These are phyloP conservation scores for Harpagoxenus sublaevis DNA, from an alignment of 2,888 invertebrate species.

Conservation along the genomic window DNA sequence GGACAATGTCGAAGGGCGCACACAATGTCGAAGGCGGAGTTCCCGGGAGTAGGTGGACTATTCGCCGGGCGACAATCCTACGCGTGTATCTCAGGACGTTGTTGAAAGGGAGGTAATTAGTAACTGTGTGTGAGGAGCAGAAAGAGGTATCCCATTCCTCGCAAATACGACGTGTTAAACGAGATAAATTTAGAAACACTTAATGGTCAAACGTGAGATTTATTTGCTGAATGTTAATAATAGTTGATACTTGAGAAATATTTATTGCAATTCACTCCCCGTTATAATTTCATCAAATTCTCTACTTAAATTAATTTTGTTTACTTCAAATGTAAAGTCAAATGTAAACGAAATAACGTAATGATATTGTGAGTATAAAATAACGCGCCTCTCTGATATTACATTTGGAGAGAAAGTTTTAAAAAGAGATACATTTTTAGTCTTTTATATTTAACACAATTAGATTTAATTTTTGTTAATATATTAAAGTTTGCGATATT, in stretches of 20 bases:
- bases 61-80: constrained; percentile 57
- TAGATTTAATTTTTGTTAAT: neutral
- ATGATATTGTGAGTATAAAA: neutral
- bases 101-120: constrained; percentile 68
- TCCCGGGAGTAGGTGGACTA: constrained; percentile 64
- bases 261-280: neutral
- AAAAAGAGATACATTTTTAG: neutral
- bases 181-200: neutral
- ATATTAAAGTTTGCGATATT: neutral
- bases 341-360: neutral
- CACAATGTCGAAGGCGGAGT: constrained; percentile 67
- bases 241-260: neutral
- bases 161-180: constrained; percentile 62
- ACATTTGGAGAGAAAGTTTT: neutral
- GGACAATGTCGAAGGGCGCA: constrained; percentile 72
- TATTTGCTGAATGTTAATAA: neutral
- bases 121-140: constrained; percentile 20
- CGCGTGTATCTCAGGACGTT: constrained; percentile 40
- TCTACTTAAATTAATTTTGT: neutral
- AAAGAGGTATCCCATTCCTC: constrained; percentile 44
- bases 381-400: neutral
- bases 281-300: neutral
- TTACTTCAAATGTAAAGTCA: neutral
- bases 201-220: neutral
- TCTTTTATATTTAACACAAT: neutral